Evolutionary conservation across 2,797 vertebrate genomes (phyloP).

Genomic region (Pteropus rufus): DNA sequence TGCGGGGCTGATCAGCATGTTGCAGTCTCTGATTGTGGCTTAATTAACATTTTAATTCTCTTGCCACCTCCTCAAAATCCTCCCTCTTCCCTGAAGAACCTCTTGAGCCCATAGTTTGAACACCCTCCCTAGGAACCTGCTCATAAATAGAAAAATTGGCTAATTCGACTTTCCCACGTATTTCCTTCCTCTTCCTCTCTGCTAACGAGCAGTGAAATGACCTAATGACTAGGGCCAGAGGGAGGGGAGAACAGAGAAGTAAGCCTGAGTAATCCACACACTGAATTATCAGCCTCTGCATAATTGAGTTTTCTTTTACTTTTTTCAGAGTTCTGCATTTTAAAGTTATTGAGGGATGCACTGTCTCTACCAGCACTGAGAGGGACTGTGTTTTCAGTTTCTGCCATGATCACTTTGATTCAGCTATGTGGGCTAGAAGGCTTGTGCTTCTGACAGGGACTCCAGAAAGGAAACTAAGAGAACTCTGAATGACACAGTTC

Average conservation of each 20-base stretch:
- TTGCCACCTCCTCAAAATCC: no score
- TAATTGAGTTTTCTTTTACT: slow-evolving; percentile 23
- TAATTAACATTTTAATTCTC: no score
- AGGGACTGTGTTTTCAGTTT: neutral
- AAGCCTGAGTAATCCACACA: neutral
- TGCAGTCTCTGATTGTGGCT: no score
- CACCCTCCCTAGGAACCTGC: neutral
- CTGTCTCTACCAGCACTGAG: neutral
- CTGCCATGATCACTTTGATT: slow-evolving; percentile 69
- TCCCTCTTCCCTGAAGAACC: neutral
- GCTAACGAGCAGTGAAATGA: slow-evolving; percentile 12
- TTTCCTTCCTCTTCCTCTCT: neutral
- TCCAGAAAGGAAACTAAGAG: slow-evolving; percentile 61
- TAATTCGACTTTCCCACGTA: neutral
- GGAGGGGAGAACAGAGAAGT: neutral
- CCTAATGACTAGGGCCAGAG: neutral
- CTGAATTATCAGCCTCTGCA: neutral
- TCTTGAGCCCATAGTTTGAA: neutral
- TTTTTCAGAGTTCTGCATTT: slow-evolving; percentile 2
- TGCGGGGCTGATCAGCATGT: no score
- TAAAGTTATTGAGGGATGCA: neutral
- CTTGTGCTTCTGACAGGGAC: slow-evolving; percentile 64
- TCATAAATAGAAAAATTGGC: neutral
- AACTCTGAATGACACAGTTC: slow-evolving; percentile 62
- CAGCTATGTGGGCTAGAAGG: slow-evolving; percentile 54